Percentiles rank a stretch among this genome's conserved stretches.
Conservation (phyloP, 2,888 invertebrate species). For the Eupithecia insigniata region DNA sequence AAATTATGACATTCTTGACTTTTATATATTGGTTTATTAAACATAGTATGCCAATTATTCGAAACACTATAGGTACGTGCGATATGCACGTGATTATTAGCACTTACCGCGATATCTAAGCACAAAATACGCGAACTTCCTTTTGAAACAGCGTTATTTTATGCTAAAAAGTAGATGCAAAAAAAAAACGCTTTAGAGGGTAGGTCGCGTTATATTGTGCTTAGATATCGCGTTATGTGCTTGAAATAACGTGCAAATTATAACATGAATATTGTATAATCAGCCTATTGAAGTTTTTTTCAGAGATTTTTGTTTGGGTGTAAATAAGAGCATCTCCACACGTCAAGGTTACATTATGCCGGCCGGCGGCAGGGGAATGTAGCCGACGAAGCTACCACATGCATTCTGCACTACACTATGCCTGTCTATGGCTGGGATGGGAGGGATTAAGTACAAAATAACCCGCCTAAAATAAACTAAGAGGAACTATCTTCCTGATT, state of each 20-base stretch:
- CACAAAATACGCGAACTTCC: neutral
- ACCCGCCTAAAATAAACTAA: slow-evolving; percentile 3
- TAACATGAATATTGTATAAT: neutral
- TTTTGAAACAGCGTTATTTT: neutral
- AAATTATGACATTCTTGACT: neutral
- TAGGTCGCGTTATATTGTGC: no score
- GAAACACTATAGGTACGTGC: neutral
- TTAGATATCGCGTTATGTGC: no score
- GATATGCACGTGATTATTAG: neutral
- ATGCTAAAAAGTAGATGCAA: neutral
- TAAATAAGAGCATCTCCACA: slow-evolving; percentile 52
- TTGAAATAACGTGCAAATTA: neutral
- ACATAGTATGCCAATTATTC: neutral
- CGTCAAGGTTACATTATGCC: slow-evolving; percentile 66
- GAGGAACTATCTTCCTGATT: slow-evolving; percentile 27
- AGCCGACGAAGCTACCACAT: slow-evolving; percentile 78
- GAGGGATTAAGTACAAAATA: slow-evolving; percentile 39
- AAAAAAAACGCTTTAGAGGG: no score
- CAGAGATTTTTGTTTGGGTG: neutral
- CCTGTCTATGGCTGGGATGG: slow-evolving; percentile 37
- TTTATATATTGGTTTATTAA: neutral
- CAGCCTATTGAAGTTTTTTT: neutral
- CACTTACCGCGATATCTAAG: neutral
- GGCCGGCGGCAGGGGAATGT: slow-evolving; percentile 65
- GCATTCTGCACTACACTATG: slow-evolving; percentile 69